These are phyloP conservation scores for Manacus vitellinus DNA, from an alignment of 2,113 vertebrate species.

Conservation along the genomic window DNA sequence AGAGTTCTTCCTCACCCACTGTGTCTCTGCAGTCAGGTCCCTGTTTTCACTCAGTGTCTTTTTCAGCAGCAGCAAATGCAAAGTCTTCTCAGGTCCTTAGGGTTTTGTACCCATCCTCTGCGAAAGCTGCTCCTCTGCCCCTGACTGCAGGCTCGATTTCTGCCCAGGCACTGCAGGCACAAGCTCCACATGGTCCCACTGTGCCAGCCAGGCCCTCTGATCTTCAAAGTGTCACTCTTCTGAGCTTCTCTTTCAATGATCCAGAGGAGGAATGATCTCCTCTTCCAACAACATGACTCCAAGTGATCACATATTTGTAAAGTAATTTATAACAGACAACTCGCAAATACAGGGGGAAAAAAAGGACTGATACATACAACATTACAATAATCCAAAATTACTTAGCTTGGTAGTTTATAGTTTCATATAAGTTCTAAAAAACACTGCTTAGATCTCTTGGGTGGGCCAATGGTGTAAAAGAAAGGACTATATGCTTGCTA, in stretches of 20 bases:
- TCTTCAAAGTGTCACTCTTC: not conserved
- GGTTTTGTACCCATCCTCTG: accelerated
- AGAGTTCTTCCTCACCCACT: not conserved
- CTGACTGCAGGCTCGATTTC: not conserved
- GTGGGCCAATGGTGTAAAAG: not conserved
- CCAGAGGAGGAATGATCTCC: not conserved
- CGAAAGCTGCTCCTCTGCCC: not conserved
- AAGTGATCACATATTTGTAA: not conserved
- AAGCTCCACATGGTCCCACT: not conserved
- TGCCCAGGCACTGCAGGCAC: not conserved
- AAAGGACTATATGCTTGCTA: not conserved
- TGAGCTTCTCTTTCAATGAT: not conserved
- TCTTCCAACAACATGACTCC: not conserved
- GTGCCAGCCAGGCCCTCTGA: not conserved
- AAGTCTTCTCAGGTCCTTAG: not conserved
- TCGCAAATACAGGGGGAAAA: not conserved
- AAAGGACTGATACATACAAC: not conserved
- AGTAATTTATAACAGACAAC: not conserved
- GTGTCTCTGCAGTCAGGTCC: not conserved
- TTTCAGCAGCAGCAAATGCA: not conserved
- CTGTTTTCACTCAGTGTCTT: not conserved
- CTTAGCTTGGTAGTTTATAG: not conserved
- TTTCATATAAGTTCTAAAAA: not conserved
- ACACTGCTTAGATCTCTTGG: not conserved
- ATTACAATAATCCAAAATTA: not conserved